phyloP scores from a whole-genome alignment of 2,797 vertebrate genomes.

The Chromobotia macracanthus region DNA sequence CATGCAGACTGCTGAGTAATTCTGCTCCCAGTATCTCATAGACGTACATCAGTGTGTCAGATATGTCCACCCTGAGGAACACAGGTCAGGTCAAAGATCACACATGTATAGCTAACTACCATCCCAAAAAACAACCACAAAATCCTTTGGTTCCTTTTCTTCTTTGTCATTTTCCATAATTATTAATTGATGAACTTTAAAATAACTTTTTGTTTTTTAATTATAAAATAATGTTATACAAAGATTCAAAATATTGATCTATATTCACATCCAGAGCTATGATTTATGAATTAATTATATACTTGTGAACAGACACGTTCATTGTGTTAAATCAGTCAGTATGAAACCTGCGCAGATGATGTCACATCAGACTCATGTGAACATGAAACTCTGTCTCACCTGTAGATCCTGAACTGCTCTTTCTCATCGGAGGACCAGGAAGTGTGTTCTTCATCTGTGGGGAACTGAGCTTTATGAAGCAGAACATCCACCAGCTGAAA shows the following conservation, averaged over 20 bases:
- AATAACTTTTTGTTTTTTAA: too few relatives aligned
- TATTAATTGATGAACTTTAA: too few relatives aligned
- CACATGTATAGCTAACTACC: conserved; percentile 7
- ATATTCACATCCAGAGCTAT: too few relatives aligned
- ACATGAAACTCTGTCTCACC: conserved; percentile 70
- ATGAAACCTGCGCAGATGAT: background rate
- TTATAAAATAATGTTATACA: too few relatives aligned
- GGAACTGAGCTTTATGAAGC: conserved; percentile 97
- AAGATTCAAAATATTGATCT: too few relatives aligned
- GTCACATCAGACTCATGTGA: conserved; percentile 56
- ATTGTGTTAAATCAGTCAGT: too few relatives aligned
- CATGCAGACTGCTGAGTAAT: conserved; percentile 96
- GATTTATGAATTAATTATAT: too few relatives aligned
- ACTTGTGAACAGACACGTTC: too few relatives aligned
- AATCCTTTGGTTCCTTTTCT: background rate
- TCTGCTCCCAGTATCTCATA: conserved; percentile 98
- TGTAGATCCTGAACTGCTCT: conserved; percentile 98
- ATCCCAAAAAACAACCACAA: background rate
- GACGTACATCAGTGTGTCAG: conserved; percentile 97
- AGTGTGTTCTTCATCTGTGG: conserved; percentile 92
- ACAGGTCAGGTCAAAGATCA: conserved; percentile 16
- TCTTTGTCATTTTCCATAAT: too few relatives aligned
- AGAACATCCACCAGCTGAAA: conserved; percentile 97
- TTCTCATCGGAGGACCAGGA: conserved; percentile 98
- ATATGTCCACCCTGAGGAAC: conserved; percentile 91